Conservation (phyloP, 2,888 invertebrate species). For the Uloborus plumipes region DNA sequence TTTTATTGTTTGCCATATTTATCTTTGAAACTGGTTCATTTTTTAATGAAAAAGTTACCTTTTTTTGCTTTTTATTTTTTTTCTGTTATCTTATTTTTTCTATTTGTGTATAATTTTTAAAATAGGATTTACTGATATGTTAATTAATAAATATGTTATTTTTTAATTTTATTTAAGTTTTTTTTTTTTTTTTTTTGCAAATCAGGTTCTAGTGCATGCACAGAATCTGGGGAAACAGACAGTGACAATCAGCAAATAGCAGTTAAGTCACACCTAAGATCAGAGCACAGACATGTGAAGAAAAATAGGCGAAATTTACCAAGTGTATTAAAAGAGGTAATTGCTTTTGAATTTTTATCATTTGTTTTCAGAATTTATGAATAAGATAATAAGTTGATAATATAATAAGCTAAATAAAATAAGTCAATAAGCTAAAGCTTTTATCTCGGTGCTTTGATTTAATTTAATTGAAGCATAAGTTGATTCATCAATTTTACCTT, state of each 20-base stretch:
- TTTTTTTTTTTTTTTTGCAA: background rate
- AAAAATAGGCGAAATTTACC: slow-evolving; percentile 66
- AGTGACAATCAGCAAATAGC: slow-evolving; percentile 63
- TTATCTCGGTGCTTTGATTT: too few relatives aligned
- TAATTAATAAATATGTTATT: background rate
- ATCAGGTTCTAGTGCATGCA: slow-evolving; percentile 40
- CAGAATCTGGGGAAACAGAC: slow-evolving; percentile 61
- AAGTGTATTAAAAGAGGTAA: slow-evolving; percentile 70
- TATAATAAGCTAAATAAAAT: too few relatives aligned
- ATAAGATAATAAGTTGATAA: too few relatives aligned
- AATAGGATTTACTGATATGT: too few relatives aligned
- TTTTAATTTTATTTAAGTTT: background rate
- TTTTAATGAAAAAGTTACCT: too few relatives aligned
- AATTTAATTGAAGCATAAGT: background rate
- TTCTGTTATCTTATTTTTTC: background rate
- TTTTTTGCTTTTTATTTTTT: background rate
- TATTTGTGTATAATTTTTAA: too few relatives aligned
- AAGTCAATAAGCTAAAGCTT: too few relatives aligned
- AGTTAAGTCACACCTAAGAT: slow-evolving; percentile 51
- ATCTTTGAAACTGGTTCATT: background rate
- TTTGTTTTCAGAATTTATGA: too few relatives aligned
- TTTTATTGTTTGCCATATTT: too few relatives aligned
- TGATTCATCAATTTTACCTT: too few relatives aligned
- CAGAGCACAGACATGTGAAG: slow-evolving; percentile 29
- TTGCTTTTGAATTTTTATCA: too few relatives aligned